Conservation (phyloP, 2,888 invertebrate species). For the Pristionchus fissidentatus region DNA sequence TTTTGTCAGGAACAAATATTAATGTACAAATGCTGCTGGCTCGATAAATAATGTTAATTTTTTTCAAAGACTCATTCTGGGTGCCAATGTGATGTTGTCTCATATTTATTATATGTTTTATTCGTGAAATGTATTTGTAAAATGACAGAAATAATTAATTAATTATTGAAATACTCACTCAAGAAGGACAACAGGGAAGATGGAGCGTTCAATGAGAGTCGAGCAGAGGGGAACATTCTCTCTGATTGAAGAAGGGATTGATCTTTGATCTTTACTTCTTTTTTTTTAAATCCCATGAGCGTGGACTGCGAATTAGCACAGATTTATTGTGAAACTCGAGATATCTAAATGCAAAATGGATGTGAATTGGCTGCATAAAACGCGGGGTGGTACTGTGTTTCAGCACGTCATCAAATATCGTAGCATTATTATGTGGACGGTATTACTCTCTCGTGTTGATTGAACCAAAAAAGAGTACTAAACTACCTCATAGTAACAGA, state of each 20-base stretch:
- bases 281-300: background rate
- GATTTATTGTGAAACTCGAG: too few relatives aligned
- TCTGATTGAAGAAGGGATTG: too few relatives aligned
- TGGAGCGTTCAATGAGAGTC: conserved; percentile 56
- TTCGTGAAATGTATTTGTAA: background rate
- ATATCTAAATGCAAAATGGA: background rate
- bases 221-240: conserved; percentile 54
- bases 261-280: too few relatives aligned
- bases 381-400: too few relatives aligned
- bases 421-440: background rate
- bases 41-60: too few relatives aligned
- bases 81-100: too few relatives aligned
- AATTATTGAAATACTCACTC: conserved; percentile 24
- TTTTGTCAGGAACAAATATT: too few relatives aligned
- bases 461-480: conserved; percentile 20
- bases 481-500: conserved; percentile 54
- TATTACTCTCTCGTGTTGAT: background rate
- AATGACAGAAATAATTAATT: background rate
- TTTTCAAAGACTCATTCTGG: too few relatives aligned
- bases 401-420: background rate
- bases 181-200: conserved; percentile 64
- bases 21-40: too few relatives aligned
- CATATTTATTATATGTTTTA: background rate
- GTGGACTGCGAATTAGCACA: background rate
- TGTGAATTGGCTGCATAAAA: too few relatives aligned